A percentile compares a stretch with the other conserved stretches of the same genome.
phyloP scores from a whole-genome alignment of 37 sponge, comb jelly and placozoan species.

The Haliclona indistincta region DNA sequence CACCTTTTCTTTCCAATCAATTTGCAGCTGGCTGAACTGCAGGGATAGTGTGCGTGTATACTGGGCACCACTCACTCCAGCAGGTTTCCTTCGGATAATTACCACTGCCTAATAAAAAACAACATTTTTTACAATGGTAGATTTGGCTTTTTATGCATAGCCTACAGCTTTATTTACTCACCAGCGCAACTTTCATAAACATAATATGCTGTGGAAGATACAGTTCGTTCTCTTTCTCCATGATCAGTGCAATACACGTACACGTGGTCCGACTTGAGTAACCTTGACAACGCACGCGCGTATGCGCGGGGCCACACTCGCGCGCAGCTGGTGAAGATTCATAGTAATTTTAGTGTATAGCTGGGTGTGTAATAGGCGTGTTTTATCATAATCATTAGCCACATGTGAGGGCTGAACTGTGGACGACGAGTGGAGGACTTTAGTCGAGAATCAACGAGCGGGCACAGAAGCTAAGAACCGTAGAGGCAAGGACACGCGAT shows the following conservation, averaged over 20 bases:
- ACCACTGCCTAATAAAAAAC: constrained; percentile 50
- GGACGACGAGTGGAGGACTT: too few relatives aligned
- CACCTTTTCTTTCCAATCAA: constrained; percentile 48
- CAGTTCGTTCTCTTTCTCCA: background rate
- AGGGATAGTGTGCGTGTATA: constrained; percentile 44
- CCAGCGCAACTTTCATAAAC: constrained; percentile 73
- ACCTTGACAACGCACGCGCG: too few relatives aligned
- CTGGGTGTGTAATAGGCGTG: background rate
- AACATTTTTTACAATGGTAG: background rate
- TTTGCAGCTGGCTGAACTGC: constrained; percentile 46
- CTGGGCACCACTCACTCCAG: constrained; percentile 27
- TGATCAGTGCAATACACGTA: too few relatives aligned
- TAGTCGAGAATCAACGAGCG: too few relatives aligned
- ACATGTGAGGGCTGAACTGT: too few relatives aligned
- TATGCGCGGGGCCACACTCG: too few relatives aligned
- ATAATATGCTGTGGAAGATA: constrained; percentile 44
- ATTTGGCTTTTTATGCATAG: background rate
- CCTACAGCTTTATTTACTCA: background rate
- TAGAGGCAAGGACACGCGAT: too few relatives aligned
- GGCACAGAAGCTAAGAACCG: too few relatives aligned
- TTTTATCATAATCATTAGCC: too few relatives aligned
- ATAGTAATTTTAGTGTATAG: too few relatives aligned
- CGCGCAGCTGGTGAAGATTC: too few relatives aligned
- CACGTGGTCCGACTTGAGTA: too few relatives aligned
- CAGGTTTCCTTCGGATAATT: constrained; percentile 60